Conservation (phyloP, 2,113 vertebrate genomes). For the Bucco capensis region DNA sequence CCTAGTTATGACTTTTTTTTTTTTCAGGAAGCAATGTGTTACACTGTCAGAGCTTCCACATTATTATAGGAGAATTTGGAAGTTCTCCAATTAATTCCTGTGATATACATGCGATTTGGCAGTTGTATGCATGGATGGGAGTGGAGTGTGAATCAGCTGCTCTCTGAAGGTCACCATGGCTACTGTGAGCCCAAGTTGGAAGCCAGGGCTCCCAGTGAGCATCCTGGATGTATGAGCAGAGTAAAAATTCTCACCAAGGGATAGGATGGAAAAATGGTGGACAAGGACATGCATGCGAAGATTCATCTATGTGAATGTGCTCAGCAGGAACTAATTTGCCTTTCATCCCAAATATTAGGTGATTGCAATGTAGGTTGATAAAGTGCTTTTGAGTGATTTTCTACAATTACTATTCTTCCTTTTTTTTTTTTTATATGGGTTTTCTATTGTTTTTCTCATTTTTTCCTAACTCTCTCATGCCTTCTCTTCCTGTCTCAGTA, state of each 20-base stretch:
- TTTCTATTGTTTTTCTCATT: neutral
- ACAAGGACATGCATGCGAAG: neutral
- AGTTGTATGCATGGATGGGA: neutral
- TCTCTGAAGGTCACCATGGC: neutral
- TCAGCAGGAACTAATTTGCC: neutral
- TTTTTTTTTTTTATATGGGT: accelerated
- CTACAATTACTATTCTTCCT: neutral
- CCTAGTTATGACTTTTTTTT: neutral
- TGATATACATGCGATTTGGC: neutral
- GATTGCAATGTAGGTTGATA: neutral
- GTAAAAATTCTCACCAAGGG: neutral
- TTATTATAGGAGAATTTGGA: neutral
- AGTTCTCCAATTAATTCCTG: neutral
- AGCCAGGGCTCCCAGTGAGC: neutral
- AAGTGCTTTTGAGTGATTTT: neutral
- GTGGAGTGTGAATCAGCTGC: neutral
- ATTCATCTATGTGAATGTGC: accelerated
- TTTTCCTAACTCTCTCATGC: neutral
- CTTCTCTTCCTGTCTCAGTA: neutral
- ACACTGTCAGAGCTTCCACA: neutral
- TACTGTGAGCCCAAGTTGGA: neutral
- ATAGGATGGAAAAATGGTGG: neutral
- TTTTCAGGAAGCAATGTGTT: neutral
- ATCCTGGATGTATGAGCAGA: neutral
- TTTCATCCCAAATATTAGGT: neutral